Evolutionary conservation across 2,113 vertebrate genomes (phyloP).

Genomic region (Leucoraja erinaceus): DNA sequence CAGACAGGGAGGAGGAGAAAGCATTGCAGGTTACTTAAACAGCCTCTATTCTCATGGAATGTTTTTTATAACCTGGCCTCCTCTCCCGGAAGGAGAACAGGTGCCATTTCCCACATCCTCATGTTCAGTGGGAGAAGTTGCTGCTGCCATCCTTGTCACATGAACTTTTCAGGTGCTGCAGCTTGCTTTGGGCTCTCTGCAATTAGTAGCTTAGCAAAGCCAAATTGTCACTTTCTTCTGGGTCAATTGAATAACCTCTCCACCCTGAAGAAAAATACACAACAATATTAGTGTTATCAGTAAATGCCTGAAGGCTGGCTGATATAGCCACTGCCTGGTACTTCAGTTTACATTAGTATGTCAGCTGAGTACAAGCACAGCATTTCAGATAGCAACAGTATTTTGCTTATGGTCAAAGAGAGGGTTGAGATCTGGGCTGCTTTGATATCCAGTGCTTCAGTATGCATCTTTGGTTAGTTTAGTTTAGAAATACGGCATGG

Average conservation of each 20-base stretch:
- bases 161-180: neutral
- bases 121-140: neutral
- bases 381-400: neutral
- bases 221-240: neutral
- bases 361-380: neutral
- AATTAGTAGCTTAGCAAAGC: neutral
- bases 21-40: neutral
- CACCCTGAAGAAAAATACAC: conserved; percentile 8
- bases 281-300: neutral
- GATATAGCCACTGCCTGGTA: neutral
- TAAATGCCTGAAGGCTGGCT: neutral
- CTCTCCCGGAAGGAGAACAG: neutral
- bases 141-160: neutral
- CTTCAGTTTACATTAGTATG: neutral
- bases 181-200: neutral
- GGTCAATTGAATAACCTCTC: neutral
- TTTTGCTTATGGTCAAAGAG: neutral
- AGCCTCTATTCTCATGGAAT: neutral
- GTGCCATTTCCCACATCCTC: neutral
- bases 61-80: neutral
- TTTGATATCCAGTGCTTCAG: neutral
- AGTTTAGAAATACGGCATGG: no score
- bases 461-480: neutral
- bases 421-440: neutral
- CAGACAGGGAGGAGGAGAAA: neutral